Base-by-base conservation (phyloP, 2,797 vertebrate species). In the Alcedo atthis region DNA sequence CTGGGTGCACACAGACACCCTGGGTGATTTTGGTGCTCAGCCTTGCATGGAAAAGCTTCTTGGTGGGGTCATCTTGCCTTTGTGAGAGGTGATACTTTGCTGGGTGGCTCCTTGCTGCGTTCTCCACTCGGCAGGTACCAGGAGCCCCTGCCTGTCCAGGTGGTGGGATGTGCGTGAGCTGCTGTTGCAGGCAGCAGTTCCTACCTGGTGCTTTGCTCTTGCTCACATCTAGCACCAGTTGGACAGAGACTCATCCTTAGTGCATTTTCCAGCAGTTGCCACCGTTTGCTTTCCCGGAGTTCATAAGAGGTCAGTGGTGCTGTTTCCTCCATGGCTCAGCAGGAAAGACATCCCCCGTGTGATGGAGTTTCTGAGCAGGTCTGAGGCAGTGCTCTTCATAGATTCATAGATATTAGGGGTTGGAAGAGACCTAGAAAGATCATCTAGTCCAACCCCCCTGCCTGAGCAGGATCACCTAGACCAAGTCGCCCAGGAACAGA, bases 301-400 rank as follows among this genome's bases (percentile, higher is more conserved):
- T 1, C 58, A n/a, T 5, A 15, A 2, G 40, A 42, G 62, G 19
- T 10, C 0, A 0, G 25, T 58, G 69, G 18, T 42, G 51, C 5
- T 1, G 30, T 35, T 79, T 61, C 51, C 75, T 66, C 53, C 33
- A 2, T 5, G 15, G 55, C 62, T 69, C 35, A 15, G 46, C 43
- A 53, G 61, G 37, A 87, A 63, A 32, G 63, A 35, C 35, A 15
- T 10, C 11, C 24, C 37, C 0, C 3, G 45, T 51, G 26, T 0
- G 24, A 15, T 37, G 68, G 25, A 30, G 43, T 48, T 76, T 25
- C 20, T 51, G 74, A 68, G 62, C 59, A 51, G 51, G 61, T 51
- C 73, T 55, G 28, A 76, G 68, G 84, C 55, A 46, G 37, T 5
- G 62, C 30, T 82, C n/a, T 48, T 30, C 13, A 14, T 37, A 37